Evolutionary conservation across 1,140 invertebrate species (phyloP).

Genomic region (Pseudomyrmex pallidus): DNA sequence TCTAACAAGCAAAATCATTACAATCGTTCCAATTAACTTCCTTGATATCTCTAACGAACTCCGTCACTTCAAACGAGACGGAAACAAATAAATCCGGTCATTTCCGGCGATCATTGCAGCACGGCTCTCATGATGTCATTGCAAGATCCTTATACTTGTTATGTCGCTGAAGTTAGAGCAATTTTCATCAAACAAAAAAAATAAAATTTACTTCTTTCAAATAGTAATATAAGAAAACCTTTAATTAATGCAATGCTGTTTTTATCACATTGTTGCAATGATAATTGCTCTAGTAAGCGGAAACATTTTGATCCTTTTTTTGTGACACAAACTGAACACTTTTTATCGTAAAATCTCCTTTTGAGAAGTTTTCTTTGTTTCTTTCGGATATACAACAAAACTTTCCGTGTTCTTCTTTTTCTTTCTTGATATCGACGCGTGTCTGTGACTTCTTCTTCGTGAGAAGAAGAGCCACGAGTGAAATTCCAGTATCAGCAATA

Average conservation of each 20-base stretch:
- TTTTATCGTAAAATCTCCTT: no score
- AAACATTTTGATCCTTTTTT: no score
- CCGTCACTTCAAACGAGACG: neutral
- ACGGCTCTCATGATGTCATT: neutral
- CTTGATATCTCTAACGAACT: conserved; percentile 39
- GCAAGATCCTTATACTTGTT: neutral
- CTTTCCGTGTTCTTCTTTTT: neutral
- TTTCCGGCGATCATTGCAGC: neutral
- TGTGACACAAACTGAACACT: no score
- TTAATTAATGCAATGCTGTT: no score
- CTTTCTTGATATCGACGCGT: neutral
- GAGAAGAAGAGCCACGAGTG: neutral
- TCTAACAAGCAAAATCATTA: conserved; percentile 58
- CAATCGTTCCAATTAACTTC: conserved; percentile 47
- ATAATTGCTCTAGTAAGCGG: no score
- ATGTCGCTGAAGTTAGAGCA: no score
- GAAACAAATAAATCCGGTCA: conserved; percentile 20
- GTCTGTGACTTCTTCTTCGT: neutral
- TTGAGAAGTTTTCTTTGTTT: no score
- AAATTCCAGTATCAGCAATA: neutral
- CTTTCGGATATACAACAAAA: no score
- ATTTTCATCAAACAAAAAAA: no score
- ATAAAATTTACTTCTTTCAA: no score
- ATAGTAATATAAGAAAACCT: no score
- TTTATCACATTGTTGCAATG: no score